A percentile compares a stretch with the other conserved stretches of the same genome.
Conservation (phyloP, 2,888 invertebrate species). For the Hesperia comma region DNA sequence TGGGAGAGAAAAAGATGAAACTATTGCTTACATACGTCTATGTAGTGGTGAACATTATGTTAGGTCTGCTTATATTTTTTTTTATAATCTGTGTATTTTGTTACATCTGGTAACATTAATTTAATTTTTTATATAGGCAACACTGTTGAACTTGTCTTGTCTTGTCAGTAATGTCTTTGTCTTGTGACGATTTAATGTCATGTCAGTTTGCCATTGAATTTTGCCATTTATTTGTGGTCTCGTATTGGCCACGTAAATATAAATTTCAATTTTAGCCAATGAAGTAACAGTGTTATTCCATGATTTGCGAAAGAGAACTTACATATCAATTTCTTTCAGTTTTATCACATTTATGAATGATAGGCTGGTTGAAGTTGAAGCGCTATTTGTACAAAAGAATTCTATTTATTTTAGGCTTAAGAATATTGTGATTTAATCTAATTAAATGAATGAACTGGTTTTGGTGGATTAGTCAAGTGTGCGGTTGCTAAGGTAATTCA, state of each 20-base stretch:
- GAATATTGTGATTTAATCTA: conserved; percentile 31
- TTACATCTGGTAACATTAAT: no score
- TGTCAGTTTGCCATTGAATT: neutral
- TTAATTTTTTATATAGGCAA: conserved; percentile 8
- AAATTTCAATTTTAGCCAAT: conserved; percentile 34
- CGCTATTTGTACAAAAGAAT: conserved; percentile 15
- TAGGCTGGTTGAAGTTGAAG: conserved; percentile 14
- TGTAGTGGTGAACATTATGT: no score
- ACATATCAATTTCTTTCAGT: conserved; percentile 14
- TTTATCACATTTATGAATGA: neutral
- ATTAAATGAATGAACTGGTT: conserved; percentile 35
- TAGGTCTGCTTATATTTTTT: no score
- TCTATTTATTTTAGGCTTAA: conserved; percentile 22
- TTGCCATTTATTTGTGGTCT: conserved; percentile 3
- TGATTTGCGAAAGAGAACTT: conserved; percentile 10
- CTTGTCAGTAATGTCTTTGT: neutral
- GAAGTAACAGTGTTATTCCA: neutral
- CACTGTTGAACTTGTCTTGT: conserved; percentile 4
- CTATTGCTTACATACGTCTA: no score
- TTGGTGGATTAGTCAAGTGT: conserved; percentile 13
- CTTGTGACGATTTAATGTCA: conserved; percentile 42
- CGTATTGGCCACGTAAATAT: conserved; percentile 13
- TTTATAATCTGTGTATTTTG: no score
- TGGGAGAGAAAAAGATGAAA: no score
- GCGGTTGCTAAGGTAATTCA: conserved; percentile 18